These are phyloP conservation scores for Aproaerema taeniolella DNA, from an alignment of 2,888 invertebrate genomes.

Conservation along the genomic window DNA sequence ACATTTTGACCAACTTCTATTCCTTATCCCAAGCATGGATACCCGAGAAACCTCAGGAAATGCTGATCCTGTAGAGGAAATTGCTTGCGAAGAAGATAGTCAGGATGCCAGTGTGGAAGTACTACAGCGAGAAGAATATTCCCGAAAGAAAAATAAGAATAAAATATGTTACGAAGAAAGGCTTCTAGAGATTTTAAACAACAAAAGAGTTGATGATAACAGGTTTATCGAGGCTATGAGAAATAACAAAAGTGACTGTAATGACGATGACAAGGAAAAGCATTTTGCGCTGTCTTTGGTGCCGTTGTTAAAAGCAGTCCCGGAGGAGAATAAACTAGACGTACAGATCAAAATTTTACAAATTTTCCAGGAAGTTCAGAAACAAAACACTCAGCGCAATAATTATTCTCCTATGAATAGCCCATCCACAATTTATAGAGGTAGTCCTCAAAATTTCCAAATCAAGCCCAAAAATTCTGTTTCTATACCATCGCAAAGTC, in stretches of 20 bases:
- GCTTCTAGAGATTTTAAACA: slow-evolving; percentile 10
- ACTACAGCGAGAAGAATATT: slow-evolving; percentile 10
- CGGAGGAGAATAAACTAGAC: slow-evolving; percentile 9
- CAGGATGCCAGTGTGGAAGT: slow-evolving; percentile 8
- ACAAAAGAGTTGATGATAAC: slow-evolving; percentile 8
- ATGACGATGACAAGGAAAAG: slow-evolving; percentile 4
- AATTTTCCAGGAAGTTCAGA: slow-evolving; percentile 1
- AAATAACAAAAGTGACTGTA: slow-evolving; percentile 7
- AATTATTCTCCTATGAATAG: slow-evolving; percentile 10
- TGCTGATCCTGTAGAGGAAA: not conserved
- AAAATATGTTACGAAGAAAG: slow-evolving; percentile 12
- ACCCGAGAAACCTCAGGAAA: slow-evolving; percentile 1
- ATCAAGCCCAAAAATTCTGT: slow-evolving; percentile 8
- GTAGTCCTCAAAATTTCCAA: slow-evolving; percentile 10
- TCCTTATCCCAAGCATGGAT: slow-evolving; percentile 2
- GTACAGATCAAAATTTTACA: slow-evolving; percentile 8
- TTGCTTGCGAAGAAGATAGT: slow-evolving; percentile 8
- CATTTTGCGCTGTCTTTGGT: slow-evolving; percentile 12
- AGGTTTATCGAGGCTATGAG: slow-evolving; percentile 4
- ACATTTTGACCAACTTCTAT: slow-evolving; percentile 5
- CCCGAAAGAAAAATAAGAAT: slow-evolving; percentile 9
- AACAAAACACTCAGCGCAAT: slow-evolving; percentile 4
- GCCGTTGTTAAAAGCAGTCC: slow-evolving; percentile 12
- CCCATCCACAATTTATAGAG: slow-evolving; percentile 6
- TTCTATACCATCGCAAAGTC: slow-evolving; percentile 8